A percentile compares a stretch with the other conserved stretches of the same genome.
phyloP scores from a whole-genome alignment of 2,797 vertebrate species.

The Epinephelus malabaricus region DNA sequence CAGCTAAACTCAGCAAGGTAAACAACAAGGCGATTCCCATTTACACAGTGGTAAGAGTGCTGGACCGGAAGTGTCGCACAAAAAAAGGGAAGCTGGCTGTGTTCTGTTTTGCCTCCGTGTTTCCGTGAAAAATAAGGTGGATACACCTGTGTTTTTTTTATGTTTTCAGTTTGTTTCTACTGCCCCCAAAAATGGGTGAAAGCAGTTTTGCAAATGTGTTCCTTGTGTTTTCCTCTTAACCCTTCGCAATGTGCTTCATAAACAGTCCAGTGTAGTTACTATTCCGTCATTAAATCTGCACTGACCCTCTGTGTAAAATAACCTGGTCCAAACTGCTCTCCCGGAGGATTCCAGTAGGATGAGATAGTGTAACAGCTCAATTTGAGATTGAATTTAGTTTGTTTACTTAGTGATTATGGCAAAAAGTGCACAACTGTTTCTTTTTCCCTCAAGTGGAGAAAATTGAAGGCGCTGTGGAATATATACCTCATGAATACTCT shows the following conservation, averaged over 20 bases:
- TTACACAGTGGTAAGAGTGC: too few relatives aligned
- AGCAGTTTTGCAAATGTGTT: neutral
- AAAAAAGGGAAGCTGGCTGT: too few relatives aligned
- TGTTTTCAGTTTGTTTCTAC: neutral
- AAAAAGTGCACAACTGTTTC: neutral
- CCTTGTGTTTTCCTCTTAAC: neutral
- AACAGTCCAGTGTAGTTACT: neutral
- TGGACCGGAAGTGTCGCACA: too few relatives aligned
- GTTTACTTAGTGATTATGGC: conserved; percentile 19
- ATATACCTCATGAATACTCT: neutral
- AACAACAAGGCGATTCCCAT: too few relatives aligned
- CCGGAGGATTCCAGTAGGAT: conserved; percentile 4
- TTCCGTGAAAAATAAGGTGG: too few relatives aligned
- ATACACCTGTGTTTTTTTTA: neutral
- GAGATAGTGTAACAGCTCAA: neutral
- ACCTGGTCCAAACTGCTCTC: neutral
- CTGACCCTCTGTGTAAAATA: neutral
- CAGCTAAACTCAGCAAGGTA: too few relatives aligned
- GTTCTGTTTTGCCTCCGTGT: too few relatives aligned
- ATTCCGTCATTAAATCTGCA: neutral
- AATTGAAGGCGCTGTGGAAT: neutral
- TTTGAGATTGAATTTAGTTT: conserved; percentile 16
- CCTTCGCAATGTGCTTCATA: neutral
- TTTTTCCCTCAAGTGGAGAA: conserved; percentile 3
- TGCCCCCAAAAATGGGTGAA: neutral